These are phyloP conservation scores for Octodonta nipae DNA, from an alignment of 2,888 invertebrate species.

Conservation along the genomic window DNA sequence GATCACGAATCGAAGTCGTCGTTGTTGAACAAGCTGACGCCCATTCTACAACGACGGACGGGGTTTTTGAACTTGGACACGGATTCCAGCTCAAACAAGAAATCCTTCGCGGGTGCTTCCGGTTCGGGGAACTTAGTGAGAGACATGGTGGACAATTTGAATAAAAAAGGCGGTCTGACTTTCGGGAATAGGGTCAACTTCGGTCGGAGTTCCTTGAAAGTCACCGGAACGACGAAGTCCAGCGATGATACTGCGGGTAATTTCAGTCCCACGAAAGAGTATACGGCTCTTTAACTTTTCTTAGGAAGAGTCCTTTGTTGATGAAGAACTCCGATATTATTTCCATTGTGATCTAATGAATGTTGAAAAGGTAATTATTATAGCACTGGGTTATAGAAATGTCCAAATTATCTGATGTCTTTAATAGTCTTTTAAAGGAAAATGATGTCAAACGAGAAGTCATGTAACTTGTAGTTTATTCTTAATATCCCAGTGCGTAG, in stretches of 20 bases:
- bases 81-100: constrained; percentile 3
- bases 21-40: constrained; percentile 12
- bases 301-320: too few relatives aligned
- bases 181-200: constrained; percentile 25
- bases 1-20: constrained; percentile 9
- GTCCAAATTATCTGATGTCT: too few relatives aligned
- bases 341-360: too few relatives aligned
- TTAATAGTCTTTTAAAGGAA: too few relatives aligned
- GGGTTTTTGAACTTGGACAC: constrained; percentile 12
- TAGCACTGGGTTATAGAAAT: too few relatives aligned
- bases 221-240: constrained; percentile 25
- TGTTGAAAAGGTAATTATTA: too few relatives aligned
- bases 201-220: constrained; percentile 31
- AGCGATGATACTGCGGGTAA: constrained; percentile 15
- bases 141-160: constrained; percentile 33
- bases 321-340: too few relatives aligned
- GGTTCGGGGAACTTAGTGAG: constrained; percentile 24
- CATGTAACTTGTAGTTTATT: too few relatives aligned
- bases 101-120: constrained; percentile 7
- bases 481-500: too few relatives aligned
- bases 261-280: constrained; percentile 16
- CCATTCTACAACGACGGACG: constrained; percentile 11
- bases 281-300: constrained; percentile 18
- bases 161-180: constrained; percentile 27
- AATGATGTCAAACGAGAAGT: too few relatives aligned